Conservation (phyloP, 2,888 invertebrate species). For the Morpho achilles region DNA sequence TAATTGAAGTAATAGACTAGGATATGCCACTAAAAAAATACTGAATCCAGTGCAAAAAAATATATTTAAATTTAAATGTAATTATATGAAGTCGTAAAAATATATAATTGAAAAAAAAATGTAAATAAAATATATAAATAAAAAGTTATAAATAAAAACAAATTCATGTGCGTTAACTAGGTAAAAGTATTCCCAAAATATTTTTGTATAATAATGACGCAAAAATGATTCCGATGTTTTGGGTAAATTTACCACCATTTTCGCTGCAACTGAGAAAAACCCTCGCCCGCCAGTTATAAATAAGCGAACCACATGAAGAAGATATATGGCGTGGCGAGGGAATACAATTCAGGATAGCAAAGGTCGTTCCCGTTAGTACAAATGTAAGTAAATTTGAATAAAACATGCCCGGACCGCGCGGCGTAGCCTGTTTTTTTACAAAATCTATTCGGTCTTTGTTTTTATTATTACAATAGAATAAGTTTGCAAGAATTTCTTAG, state of each 20-base stretch:
- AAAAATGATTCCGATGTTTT: constrained; percentile 6
- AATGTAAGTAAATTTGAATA: constrained; percentile 80
- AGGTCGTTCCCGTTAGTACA: constrained; percentile 77
- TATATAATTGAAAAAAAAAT: too few relatives aligned
- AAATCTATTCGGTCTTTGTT: constrained; percentile 19
- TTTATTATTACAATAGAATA: constrained; percentile 12
- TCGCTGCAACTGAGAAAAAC: constrained; percentile 25
- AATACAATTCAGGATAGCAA: constrained; percentile 71
- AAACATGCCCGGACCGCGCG: constrained; percentile 59
- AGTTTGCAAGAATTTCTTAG: too few relatives aligned
- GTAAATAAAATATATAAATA: too few relatives aligned
- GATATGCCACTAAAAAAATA: too few relatives aligned
- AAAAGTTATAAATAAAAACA: too few relatives aligned
- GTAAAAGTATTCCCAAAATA: too few relatives aligned
- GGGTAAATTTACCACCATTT: constrained; percentile 20
- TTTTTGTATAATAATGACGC: too few relatives aligned
- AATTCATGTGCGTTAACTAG: too few relatives aligned
- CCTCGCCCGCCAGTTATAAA: constrained; percentile 54
- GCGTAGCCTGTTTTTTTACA: constrained; percentile 12
- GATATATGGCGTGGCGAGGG: constrained; percentile 75
- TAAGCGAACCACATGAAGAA: constrained; percentile 68
- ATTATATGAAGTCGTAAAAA: too few relatives aligned
- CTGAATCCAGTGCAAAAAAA: too few relatives aligned
- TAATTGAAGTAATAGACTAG: too few relatives aligned
- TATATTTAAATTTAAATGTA: too few relatives aligned